Conservation (phyloP, 2,113 vertebrate species). For the Erpornis zantholeuca region DNA sequence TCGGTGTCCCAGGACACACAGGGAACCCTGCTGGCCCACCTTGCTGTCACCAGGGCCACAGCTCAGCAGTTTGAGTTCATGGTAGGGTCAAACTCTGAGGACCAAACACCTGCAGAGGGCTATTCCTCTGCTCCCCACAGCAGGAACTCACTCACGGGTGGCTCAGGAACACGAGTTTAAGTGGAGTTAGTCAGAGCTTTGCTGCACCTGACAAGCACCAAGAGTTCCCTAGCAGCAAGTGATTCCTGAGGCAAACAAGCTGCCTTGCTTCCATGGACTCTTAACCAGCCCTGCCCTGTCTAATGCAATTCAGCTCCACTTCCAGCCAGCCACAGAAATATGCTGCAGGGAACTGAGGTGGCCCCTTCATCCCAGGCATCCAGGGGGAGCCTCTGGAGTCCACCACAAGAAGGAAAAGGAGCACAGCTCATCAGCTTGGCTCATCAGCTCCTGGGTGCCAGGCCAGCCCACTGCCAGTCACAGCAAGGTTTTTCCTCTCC, state of each 20-base stretch:
- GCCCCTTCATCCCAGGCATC: background rate
- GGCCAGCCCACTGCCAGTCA: background rate
- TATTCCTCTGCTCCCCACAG: rapidly evolving
- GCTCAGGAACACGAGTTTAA: background rate
- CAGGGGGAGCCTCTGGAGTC: background rate
- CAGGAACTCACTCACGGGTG: rapidly evolving
- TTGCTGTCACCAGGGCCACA: background rate
- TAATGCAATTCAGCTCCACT: background rate
- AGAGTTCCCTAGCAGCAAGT: background rate
- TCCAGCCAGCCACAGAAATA: background rate
- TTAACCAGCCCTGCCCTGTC: background rate
- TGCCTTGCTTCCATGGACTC: background rate
- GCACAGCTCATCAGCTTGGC: background rate
- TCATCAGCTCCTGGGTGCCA: background rate
- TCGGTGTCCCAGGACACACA: rapidly evolving
- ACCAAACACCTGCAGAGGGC: background rate
- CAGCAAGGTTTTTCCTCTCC: background rate
- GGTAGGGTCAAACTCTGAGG: background rate
- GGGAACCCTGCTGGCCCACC: background rate
- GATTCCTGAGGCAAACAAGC: background rate
- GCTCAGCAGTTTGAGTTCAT: background rate
- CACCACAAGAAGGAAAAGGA: background rate
- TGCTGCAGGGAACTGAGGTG: rapidly evolving
- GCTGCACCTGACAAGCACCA: background rate
- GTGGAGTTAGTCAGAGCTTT: background rate